A percentile compares a stretch with the other conserved stretches of the same genome.
Conservation (phyloP, 2,888 invertebrate species). For the Andrena fulva region DNA sequence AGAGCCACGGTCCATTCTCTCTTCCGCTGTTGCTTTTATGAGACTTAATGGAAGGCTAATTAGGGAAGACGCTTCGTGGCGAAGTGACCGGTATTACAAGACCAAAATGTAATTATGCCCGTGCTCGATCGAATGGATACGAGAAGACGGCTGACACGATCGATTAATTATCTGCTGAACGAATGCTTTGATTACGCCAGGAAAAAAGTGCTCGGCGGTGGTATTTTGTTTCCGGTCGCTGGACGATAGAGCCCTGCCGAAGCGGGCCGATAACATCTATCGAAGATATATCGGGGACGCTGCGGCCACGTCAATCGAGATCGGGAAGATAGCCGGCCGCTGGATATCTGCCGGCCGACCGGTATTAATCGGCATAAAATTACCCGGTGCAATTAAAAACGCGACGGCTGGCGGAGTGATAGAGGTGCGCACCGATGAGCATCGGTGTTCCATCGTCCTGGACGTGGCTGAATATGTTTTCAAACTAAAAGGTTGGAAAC, state of each 20-base stretch:
- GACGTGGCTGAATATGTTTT: not conserved
- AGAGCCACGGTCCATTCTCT: not conserved
- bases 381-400: constrained; percentile 54
- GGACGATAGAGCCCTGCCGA: constrained; percentile 36
- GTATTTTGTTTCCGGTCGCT: constrained; percentile 59
- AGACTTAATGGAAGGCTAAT: constrained; percentile 16
- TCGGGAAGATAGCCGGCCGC: constrained; percentile 58
- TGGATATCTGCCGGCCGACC: constrained; percentile 61
- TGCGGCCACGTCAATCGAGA: constrained; percentile 72
- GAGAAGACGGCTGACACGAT: constrained; percentile 33
- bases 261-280: constrained; percentile 64
- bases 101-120: constrained; percentile 39
- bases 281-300: constrained; percentile 70
- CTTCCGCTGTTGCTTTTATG: not conserved
- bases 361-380: constrained; percentile 56
- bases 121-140: constrained; percentile 22
- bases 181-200: constrained; percentile 49
- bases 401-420: not conserved
- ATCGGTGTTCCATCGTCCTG: not conserved
- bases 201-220: constrained; percentile 41
- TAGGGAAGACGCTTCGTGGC: not conserved
- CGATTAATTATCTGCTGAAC: constrained; percentile 55
- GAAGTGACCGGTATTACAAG: constrained; percentile 18
- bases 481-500: too few species aligned
- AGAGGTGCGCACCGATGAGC: too few species aligned